Evolutionary conservation across 2,113 vertebrate species (phyloP).

Genomic region (Kryptolebias marmoratus): DNA sequence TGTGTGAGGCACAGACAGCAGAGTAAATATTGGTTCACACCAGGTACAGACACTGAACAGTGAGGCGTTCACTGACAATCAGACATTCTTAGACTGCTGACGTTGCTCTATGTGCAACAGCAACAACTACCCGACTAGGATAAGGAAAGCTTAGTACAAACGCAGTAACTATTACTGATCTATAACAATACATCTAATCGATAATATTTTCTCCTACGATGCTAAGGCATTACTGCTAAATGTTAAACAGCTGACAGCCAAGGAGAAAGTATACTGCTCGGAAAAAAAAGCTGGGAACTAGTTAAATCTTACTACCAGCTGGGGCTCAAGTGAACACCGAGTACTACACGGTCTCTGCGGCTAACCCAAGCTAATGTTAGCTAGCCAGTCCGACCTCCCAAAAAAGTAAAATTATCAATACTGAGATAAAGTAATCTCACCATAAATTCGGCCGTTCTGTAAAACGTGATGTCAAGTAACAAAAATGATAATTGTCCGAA

Average conservation of each 20-base stretch:
- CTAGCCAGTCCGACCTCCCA: conserved; percentile 10
- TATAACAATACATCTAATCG: background rate
- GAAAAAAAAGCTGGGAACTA: background rate
- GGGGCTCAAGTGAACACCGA: conserved; percentile 1
- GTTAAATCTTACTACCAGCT: conserved; percentile 30
- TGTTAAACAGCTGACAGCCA: background rate
- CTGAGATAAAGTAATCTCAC: background rate
- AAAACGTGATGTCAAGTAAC: background rate
- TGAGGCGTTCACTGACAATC: conserved; percentile 42
- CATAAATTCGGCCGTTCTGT: background rate
- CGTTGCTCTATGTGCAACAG: conserved; percentile 44
- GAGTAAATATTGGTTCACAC: conserved; percentile 2
- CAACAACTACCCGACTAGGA: conserved; percentile 1
- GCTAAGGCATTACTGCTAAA: background rate
- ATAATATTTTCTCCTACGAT: background rate
- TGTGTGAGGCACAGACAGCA: conserved; percentile 31
- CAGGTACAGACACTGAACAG: background rate
- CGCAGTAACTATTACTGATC: too few species aligned
- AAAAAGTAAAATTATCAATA: background rate
- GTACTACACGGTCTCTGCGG: conserved; percentile 10
- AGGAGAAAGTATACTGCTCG: background rate
- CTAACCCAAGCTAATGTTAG: conserved; percentile 53
- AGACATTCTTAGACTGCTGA: conserved; percentile 42
- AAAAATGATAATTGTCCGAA: background rate
- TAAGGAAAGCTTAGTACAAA: conserved; percentile 4